Conservation (phyloP, 1,140 invertebrate genomes). For the Zaprionus lachaisei region DNA sequence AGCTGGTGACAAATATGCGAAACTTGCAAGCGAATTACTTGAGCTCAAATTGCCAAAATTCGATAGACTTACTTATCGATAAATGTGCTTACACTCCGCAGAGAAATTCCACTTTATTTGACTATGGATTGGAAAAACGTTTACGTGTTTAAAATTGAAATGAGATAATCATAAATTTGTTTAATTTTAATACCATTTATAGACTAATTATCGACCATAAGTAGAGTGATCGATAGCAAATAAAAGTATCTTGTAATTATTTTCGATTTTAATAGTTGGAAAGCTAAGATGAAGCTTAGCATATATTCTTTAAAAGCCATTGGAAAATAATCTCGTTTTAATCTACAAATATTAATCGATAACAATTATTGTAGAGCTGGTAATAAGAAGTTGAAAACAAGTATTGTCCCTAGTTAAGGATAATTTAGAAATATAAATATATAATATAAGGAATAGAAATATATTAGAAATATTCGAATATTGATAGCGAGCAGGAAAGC, state of each 20-base stretch:
- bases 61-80: slow-evolving; percentile 13
- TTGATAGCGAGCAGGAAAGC: too few relatives aligned
- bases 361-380: background rate
- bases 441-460: too few relatives aligned
- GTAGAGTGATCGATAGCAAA: too few relatives aligned
- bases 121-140: background rate
- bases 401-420: too few relatives aligned
- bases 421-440: too few relatives aligned
- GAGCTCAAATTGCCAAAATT: background rate
- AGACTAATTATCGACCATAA: too few relatives aligned
- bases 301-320: too few relatives aligned
- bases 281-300: too few relatives aligned
- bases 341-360: background rate
- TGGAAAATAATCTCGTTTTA: background rate
- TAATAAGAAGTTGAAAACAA: too few relatives aligned
- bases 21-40: slow-evolving; percentile 31
- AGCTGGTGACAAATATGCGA: slow-evolving; percentile 46
- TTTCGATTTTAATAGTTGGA: too few relatives aligned
- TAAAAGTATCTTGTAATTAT: too few relatives aligned
- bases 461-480: too few relatives aligned
- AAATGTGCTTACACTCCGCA: background rate
- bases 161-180: background rate
- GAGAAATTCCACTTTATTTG: background rate
- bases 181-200: background rate
- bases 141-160: background rate